Conservation (phyloP, 2,113 vertebrate species). For the Pseudorectes ferrugineus region DNA sequence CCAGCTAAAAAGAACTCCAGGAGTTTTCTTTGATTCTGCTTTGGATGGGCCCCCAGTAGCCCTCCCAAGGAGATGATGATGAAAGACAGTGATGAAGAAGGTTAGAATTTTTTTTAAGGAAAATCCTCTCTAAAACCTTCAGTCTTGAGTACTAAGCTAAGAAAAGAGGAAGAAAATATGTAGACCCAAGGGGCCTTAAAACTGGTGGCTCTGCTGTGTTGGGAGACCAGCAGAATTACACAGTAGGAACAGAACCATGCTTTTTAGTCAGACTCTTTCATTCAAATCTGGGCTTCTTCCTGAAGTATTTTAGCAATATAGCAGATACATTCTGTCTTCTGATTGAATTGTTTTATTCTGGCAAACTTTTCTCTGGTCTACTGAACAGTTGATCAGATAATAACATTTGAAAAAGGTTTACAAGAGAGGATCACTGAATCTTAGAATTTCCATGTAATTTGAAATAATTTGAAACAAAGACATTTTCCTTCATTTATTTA, state of each 20-base stretch:
- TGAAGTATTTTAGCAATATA: not conserved
- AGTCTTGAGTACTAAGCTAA: conserved; percentile 10
- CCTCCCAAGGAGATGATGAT: conserved; percentile 44
- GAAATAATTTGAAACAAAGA: not conserved
- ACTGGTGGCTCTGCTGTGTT: not conserved
- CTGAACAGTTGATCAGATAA: not conserved
- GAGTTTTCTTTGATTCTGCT: conserved; percentile 56
- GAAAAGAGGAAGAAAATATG: not conserved
- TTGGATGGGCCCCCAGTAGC: conserved; percentile 35
- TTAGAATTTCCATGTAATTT: not conserved
- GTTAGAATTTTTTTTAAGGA: not conserved
- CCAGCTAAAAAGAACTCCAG: conserved; percentile 50
- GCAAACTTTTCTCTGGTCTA: not conserved
- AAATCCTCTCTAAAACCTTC: not conserved
- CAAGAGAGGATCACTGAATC: not conserved
- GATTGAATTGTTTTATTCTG: not conserved
- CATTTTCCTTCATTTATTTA: not conserved
- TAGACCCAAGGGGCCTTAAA: not conserved
- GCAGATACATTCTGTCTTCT: not conserved
- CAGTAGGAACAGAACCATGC: not conserved
- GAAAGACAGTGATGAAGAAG: conserved; percentile 45
- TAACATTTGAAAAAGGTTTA: not conserved
- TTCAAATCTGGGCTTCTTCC: not conserved
- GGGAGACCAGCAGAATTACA: not conserved
- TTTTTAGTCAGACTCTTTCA: not conserved